Evolutionary conservation across 2,888 invertebrate genomes (phyloP).

Genomic region (Dynastes tityus): DNA sequence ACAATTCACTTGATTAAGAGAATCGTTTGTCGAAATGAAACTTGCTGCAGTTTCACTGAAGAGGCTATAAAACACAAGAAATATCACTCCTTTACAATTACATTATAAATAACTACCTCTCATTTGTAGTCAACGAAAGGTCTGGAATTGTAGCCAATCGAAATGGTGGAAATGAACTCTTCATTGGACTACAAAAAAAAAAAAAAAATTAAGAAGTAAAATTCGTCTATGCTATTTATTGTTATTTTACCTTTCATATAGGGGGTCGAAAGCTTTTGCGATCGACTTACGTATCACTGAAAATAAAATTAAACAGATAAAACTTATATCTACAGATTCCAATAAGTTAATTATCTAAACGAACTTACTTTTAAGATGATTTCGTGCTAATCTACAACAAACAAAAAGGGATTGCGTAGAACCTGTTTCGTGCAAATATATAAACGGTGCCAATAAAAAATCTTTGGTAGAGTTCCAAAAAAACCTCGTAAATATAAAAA

Average conservation of each 20-base stretch:
- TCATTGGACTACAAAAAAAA: not conserved
- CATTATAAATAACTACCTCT: not conserved
- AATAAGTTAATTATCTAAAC: not conserved
- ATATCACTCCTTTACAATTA: not conserved
- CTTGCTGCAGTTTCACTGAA: not conserved
- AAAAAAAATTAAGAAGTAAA: not conserved
- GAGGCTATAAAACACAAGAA: not conserved
- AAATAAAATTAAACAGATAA: not conserved
- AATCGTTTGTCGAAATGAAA: not conserved
- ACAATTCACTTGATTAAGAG: not conserved
- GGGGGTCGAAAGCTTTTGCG: constrained; percentile 11
- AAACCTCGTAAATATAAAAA: constrained; percentile 22
- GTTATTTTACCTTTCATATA: constrained; percentile 11
- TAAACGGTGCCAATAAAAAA: constrained; percentile 21
- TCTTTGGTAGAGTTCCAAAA: constrained; percentile 21
- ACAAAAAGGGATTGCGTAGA: not conserved
- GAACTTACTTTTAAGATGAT: not conserved
- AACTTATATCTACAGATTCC: not conserved
- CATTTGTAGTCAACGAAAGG: not conserved
- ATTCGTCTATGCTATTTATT: not conserved
- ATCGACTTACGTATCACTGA: constrained; percentile 25
- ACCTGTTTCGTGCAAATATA: not conserved
- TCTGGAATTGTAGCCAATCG: not conserved
- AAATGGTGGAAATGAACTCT: not conserved
- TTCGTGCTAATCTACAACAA: not conserved